Conservation (phyloP, 1,140 invertebrate species). For the Daktulosphaira vitifoliae region DNA sequence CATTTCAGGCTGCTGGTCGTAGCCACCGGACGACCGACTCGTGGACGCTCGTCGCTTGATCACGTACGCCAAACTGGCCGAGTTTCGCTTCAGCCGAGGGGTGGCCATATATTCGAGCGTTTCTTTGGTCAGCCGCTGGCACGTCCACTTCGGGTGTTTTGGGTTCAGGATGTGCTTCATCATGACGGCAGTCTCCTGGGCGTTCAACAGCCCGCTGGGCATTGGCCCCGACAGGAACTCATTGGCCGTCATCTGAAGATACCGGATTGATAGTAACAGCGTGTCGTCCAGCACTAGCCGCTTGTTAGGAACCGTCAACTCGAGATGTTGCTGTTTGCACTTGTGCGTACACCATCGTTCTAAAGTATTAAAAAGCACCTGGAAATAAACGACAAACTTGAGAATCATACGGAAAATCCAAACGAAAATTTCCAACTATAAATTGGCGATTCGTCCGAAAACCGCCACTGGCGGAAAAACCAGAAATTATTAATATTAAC, state of each 20-base stretch:
- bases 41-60: slow-evolving; percentile 9
- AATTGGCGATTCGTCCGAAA: no score
- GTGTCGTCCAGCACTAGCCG: slow-evolving; percentile 53
- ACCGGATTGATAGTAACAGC: slow-evolving; percentile 55
- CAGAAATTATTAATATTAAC: no score
- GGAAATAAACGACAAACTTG: slow-evolving; percentile 46
- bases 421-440: no score
- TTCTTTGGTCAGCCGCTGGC: slow-evolving; percentile 26
- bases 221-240: slow-evolving; percentile 50
- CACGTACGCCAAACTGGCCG: neutral
- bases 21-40: neutral
- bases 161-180: slow-evolving; percentile 35
- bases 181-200: slow-evolving; percentile 42
- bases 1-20: neutral
- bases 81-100: neutral
- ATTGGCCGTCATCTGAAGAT: slow-evolving; percentile 53
- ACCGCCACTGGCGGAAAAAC: no score
- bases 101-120: slow-evolving; percentile 3
- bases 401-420: no score
- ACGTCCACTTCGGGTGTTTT: slow-evolving; percentile 8
- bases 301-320: slow-evolving; percentile 52
- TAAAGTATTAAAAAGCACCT: slow-evolving; percentile 51
- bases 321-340: slow-evolving; percentile 54
- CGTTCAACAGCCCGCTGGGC: slow-evolving; percentile 42
- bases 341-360: slow-evolving; percentile 58